Evolutionary conservation across 2,797 vertebrate species (phyloP).

Genomic region (Betta splendens): DNA sequence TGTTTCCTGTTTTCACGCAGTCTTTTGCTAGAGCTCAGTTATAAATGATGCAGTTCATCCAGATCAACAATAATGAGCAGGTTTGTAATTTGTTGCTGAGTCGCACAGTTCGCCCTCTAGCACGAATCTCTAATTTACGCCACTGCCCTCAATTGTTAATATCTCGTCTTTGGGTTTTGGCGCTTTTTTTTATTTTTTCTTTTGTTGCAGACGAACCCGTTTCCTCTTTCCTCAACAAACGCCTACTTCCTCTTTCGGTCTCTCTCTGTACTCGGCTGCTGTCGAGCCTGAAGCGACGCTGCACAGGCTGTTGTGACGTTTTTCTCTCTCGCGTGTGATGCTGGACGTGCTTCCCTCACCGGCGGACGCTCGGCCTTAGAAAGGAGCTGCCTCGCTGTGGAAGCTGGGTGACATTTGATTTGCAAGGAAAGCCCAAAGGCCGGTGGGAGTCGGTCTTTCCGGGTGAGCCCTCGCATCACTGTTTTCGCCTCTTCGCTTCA

Average conservation of each 20-base stretch:
- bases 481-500: conserved; percentile 17
- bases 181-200: conserved; percentile 54
- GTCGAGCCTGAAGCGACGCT: conserved; percentile 41
- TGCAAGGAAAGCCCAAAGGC: conserved; percentile 15
- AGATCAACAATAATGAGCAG: conserved; percentile 12
- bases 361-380: conserved; percentile 17
- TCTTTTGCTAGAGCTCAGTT: too few species aligned
- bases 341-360: conserved; percentile 27
- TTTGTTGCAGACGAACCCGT: conserved; percentile 47
- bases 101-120: neutral
- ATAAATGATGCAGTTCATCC: too few species aligned
- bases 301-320: conserved; percentile 45
- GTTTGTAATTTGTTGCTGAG: neutral
- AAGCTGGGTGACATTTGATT: conserved; percentile 24
- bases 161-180: conserved; percentile 68
- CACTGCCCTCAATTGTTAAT: neutral
- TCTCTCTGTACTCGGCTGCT: conserved; percentile 46
- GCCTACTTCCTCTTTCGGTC: conserved; percentile 84
- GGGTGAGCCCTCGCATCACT: conserved; percentile 69
- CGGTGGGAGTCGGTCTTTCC: conserved; percentile 56
- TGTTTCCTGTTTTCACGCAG: neutral
- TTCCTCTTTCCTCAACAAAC: conserved; percentile 81
- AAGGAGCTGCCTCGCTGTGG: neutral
- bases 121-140: neutral
- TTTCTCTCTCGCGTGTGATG: conserved; percentile 48